Evolutionary conservation across 2,888 invertebrate species (phyloP).

Genomic region (Leistus spinibarbis): DNA sequence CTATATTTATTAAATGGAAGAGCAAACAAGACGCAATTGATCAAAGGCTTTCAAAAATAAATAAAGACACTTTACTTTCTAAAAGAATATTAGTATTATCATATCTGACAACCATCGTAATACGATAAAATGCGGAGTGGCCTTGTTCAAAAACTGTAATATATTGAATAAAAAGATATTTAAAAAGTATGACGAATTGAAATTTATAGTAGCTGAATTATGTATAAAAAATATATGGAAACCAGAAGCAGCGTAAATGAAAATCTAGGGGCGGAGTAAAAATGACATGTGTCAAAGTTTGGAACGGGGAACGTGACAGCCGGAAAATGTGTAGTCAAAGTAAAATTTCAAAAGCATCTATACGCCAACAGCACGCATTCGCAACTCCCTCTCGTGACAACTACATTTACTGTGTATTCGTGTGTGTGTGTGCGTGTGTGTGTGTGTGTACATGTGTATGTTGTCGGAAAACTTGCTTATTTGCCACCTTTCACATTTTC

Average conservation of each 20-base stretch:
- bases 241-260: constrained; percentile 24
- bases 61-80: neutral
- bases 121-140: too few species aligned
- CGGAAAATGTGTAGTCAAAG: constrained; percentile 54
- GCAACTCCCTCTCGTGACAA: constrained; percentile 50
- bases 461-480: constrained; percentile 56
- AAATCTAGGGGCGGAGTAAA: constrained; percentile 41
- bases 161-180: too few species aligned
- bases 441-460: neutral
- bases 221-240: neutral
- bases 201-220: neutral
- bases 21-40: constrained; percentile 36
- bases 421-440: neutral
- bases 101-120: neutral
- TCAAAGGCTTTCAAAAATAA: constrained; percentile 13
- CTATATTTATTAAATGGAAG: constrained; percentile 39
- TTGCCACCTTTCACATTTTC: constrained; percentile 53
- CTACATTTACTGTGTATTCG: constrained; percentile 49
- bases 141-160: too few species aligned
- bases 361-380: constrained; percentile 47
- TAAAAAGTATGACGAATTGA: too few species aligned
- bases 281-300: constrained; percentile 51
- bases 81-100: neutral
- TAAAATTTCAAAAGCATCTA: constrained; percentile 53
- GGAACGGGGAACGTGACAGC: constrained; percentile 48